phyloP scores from a whole-genome alignment of 2,113 vertebrate species.

The Cranoglanis bouderius region DNA sequence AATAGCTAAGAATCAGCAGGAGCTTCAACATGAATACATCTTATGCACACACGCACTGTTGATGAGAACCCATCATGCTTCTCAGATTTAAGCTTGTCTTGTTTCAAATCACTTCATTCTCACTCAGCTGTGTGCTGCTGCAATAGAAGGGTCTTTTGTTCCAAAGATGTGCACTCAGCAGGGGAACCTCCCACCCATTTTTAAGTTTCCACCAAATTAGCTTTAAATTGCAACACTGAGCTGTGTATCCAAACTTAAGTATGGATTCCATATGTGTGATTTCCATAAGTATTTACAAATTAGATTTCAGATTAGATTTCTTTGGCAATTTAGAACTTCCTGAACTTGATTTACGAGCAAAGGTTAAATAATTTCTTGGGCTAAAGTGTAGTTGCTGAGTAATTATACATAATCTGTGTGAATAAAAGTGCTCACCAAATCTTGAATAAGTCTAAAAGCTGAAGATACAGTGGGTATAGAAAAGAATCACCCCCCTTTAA shows the following conservation, averaged over 20 bases:
- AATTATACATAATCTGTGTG: background rate
- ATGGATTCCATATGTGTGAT: background rate
- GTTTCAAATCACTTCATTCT: conserved; percentile 17
- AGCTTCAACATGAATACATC: conserved; percentile 34
- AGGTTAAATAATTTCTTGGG: background rate
- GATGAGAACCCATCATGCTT: conserved; percentile 12
- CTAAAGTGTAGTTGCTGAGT: background rate
- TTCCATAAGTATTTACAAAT: background rate
- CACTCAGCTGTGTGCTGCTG: conserved; percentile 1
- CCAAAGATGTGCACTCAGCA: background rate
- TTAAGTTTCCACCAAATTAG: conserved; percentile 6
- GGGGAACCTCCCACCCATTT: background rate
- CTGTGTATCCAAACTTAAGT: background rate
- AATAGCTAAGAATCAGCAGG: conserved; percentile 36
- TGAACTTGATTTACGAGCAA: background rate
- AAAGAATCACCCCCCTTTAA: too few species aligned
- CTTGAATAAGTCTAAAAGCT: background rate
- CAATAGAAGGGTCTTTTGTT: background rate
- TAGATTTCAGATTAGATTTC: background rate
- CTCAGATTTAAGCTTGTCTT: conserved; percentile 24
- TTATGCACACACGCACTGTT: conserved; percentile 25
- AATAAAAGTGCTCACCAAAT: background rate
- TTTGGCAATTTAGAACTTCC: background rate
- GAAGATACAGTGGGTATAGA: too few species aligned
- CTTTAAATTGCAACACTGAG: background rate